Percentiles rank a stretch among this genome's conserved stretches.
Evolutionary conservation across 1,140 invertebrate species (phyloP).

Genomic region (Atta colombica): DNA sequence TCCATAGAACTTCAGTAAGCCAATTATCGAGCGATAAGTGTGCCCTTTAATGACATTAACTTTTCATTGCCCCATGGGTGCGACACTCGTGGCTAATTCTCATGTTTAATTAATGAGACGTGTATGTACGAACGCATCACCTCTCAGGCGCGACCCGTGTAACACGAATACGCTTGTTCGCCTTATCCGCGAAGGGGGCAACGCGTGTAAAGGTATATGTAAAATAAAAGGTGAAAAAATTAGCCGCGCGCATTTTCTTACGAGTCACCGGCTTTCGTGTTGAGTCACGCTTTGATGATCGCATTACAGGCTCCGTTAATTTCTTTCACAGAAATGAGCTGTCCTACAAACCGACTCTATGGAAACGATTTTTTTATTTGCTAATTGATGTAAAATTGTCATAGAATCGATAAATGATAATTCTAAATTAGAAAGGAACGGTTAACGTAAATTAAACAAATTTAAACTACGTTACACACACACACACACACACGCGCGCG

Average conservation of each 20-base stretch:
- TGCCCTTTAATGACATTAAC: constrained; percentile 69
- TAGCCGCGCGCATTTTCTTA: constrained; percentile 73
- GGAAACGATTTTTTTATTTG: neutral
- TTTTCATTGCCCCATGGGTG: constrained; percentile 68
- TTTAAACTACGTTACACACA: neutral
- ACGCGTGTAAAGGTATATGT: constrained; percentile 52
- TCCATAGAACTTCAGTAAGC: constrained; percentile 48
- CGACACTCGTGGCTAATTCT: constrained; percentile 64
- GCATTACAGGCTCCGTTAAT: constrained; percentile 78
- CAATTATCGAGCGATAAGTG: constrained; percentile 68
- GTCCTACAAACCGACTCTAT: neutral
- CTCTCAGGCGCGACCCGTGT: constrained; percentile 61
- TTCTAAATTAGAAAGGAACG: neutral
- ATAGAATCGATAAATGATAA: neutral
- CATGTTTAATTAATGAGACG: constrained; percentile 74
- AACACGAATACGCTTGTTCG: constrained; percentile 53
- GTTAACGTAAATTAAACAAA: neutral
- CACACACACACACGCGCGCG: no score
- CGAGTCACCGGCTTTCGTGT: constrained; percentile 55
- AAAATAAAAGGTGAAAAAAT: constrained; percentile 59
- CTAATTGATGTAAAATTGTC: neutral
- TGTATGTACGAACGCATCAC: constrained; percentile 51
- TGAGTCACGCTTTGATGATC: constrained; percentile 77
- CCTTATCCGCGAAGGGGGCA: constrained; percentile 28
- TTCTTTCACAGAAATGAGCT: constrained; percentile 52